These are phyloP conservation scores for Babyrousa celebensis DNA, from an alignment of 2,797 vertebrate genomes.

Conservation along the genomic window DNA sequence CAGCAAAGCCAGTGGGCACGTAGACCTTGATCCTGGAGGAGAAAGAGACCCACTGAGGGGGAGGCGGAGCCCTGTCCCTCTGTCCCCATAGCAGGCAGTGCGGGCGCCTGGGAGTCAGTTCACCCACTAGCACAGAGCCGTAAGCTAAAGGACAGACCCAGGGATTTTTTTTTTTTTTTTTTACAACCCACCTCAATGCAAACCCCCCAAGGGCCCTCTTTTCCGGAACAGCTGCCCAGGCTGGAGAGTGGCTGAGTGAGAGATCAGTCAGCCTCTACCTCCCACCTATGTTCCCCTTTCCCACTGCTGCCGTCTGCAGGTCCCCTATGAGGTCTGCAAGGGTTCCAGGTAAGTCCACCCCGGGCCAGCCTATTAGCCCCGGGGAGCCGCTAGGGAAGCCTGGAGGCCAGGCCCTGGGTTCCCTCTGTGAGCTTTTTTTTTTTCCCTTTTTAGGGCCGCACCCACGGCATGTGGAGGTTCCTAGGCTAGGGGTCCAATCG, in stretches of 20 bases:
- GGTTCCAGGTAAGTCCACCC: not conserved
- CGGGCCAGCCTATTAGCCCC: not conserved
- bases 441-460: too few species aligned
- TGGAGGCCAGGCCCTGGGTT: too few species aligned
- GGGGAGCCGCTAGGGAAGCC: not conserved
- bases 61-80: too few species aligned
- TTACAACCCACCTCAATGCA: not conserved
- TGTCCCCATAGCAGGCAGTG: rapidly evolving
- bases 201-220: not conserved
- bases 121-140: not conserved
- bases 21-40: conserved; percentile 89
- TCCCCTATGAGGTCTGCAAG: not conserved
- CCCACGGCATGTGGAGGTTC: too few species aligned
- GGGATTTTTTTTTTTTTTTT: not conserved
- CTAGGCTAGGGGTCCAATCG: too few species aligned
- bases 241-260: not conserved
- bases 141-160: not conserved
- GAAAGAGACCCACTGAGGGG: not conserved
- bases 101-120: rapidly evolving
- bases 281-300: too few species aligned
- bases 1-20: conserved; percentile 91
- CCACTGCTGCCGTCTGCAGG: not conserved
- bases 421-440: too few species aligned
- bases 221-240: not conserved
- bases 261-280: not conserved